phyloP scores from a whole-genome alignment of 2,888 invertebrate genomes.

The Biston betularia region DNA sequence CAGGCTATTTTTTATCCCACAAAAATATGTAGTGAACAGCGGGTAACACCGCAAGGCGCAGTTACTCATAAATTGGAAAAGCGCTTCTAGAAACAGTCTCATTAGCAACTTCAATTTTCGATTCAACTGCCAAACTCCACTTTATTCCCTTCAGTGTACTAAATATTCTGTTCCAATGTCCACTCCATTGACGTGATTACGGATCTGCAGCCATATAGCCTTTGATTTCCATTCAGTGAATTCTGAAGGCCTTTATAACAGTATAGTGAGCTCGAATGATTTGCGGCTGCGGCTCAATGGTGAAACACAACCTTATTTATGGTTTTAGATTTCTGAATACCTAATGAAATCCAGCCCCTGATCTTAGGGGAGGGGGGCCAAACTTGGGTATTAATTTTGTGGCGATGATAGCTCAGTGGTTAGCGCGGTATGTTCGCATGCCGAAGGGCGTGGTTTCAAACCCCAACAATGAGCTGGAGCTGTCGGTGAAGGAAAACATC shows the following conservation, averaged over 20 bases:
- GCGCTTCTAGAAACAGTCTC: neutral
- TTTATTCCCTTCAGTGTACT: constrained; percentile 7
- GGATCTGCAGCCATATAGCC: constrained; percentile 24
- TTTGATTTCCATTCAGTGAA: constrained; percentile 33
- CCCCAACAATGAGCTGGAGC: too few relatives aligned
- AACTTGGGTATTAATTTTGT: too few relatives aligned
- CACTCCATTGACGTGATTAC: constrained; percentile 28
- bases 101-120: constrained; percentile 5
- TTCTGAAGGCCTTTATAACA: constrained; percentile 35
- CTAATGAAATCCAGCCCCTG: constrained; percentile 5
- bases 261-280: constrained; percentile 36
- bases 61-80: neutral
- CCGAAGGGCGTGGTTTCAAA: too few relatives aligned
- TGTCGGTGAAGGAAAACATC: too few relatives aligned
- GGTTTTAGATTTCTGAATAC: constrained; percentile 10
- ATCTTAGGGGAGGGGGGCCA: too few relatives aligned
- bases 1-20: too few relatives aligned
- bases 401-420: too few relatives aligned
- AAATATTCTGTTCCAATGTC: constrained; percentile 29
- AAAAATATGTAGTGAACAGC: too few relatives aligned
- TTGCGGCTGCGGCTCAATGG: constrained; percentile 20
- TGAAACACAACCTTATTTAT: constrained; percentile 24
- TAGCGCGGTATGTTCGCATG: too few relatives aligned
- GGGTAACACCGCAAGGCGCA: too few relatives aligned
- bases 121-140: neutral